These are phyloP conservation scores for Amphiprion percula DNA, from an alignment of 2,113 vertebrate genomes.

Conservation along the genomic window DNA sequence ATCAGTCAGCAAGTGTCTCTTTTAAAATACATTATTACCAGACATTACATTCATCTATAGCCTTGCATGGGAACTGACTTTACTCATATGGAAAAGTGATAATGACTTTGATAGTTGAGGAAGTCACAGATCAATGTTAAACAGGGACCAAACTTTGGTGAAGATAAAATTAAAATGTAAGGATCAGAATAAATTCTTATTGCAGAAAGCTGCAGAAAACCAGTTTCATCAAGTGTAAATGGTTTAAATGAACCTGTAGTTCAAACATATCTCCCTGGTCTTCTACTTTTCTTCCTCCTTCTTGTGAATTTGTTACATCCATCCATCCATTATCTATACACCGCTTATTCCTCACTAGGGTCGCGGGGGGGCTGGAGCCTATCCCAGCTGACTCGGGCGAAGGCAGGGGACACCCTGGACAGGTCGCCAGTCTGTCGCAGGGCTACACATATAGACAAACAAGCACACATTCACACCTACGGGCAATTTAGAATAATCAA, in stretches of 20 bases:
- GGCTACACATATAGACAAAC: no score
- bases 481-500: no score
- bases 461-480: no score
- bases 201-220: slow-evolving; percentile 5
- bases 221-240: not conserved
- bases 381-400: no score
- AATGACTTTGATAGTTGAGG: not conserved
- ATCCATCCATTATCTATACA: no score
- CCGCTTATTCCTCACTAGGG: no score
- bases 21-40: no score
- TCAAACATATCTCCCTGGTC: not conserved
- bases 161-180: not conserved
- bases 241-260: slow-evolving; percentile 1
- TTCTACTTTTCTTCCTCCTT: not conserved
- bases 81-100: slow-evolving; percentile 4
- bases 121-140: slow-evolving; percentile 6
- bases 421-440: no score
- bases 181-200: slow-evolving; percentile 11
- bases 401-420: no score
- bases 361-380: no score
- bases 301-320: no score
- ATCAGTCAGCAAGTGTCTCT: no score
- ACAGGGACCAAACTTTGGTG: not conserved
- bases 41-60: not conserved
- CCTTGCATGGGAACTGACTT: not conserved